A percentile compares a stretch with the other conserved stretches of the same genome.
These are phyloP conservation scores for Arrhamphus sclerolepis DNA, from an alignment of 2,797 vertebrate genomes.

Conservation along the genomic window DNA sequence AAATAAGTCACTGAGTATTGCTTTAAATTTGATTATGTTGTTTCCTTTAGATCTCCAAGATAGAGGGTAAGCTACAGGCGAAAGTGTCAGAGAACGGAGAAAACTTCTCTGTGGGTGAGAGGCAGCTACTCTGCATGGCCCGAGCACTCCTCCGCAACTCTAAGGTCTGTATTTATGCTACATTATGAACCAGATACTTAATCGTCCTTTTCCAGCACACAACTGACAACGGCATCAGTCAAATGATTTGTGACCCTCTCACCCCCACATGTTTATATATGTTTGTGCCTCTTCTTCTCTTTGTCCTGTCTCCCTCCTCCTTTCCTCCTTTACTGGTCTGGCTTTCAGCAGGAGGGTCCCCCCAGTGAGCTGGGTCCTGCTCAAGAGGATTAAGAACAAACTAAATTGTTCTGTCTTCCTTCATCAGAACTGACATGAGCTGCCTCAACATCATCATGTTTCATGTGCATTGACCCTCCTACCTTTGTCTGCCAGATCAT, in stretches of 20 bases:
- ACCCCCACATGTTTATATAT: not conserved
- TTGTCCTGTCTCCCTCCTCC: no score
- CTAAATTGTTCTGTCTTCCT: no score
- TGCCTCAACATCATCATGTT: no score
- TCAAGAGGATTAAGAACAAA: no score
- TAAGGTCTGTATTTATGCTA: slow-evolving; percentile 64
- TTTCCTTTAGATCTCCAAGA: slow-evolving; percentile 77
- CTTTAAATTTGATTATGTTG: slow-evolving; percentile 6
- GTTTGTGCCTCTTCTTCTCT: not conserved
- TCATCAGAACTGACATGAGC: no score
- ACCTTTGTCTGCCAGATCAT: slow-evolving; percentile 75
- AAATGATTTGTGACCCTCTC: no score
- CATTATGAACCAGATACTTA: not conserved
- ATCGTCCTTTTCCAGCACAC: no score
- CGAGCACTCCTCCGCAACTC: slow-evolving; percentile 85
- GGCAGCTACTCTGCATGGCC: slow-evolving; percentile 87
- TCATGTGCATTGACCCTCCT: no score
- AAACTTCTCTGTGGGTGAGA: slow-evolving; percentile 88
- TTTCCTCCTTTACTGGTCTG: no score
- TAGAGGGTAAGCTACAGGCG: slow-evolving; percentile 78
- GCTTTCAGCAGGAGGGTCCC: no score
- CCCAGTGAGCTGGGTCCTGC: no score
- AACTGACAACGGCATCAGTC: not conserved
- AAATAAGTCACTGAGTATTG: not conserved
- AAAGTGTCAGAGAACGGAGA: slow-evolving; percentile 84